These are phyloP conservation scores for Salpingus planirostris DNA, from an alignment of 2,888 invertebrate species.

Conservation along the genomic window DNA sequence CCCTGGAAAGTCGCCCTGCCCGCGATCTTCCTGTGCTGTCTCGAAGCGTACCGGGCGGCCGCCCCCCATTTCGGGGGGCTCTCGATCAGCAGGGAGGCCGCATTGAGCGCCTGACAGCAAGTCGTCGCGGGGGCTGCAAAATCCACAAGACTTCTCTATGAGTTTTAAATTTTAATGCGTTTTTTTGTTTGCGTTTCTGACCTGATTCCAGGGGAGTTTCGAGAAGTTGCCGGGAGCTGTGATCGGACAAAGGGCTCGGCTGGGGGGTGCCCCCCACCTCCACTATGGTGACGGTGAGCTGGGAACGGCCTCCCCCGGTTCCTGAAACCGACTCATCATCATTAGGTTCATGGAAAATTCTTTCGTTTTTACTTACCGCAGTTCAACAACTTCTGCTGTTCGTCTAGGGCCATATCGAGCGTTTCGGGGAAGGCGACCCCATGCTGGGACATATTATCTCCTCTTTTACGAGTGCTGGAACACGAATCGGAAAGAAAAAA, in stretches of 20 bases:
- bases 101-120: constrained; percentile 34
- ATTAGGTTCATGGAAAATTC: not conserved
- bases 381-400: constrained; percentile 38
- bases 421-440: constrained; percentile 27
- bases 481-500: no score
- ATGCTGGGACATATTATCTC: constrained; percentile 29
- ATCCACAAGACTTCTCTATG: not conserved
- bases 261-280: constrained; percentile 37
- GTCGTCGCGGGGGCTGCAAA: constrained; percentile 28
- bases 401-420: constrained; percentile 36
- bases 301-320: constrained; percentile 27
- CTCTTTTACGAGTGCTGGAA: no score
- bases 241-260: constrained; percentile 37
- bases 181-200: constrained; percentile 6
- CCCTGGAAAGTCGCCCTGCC: constrained; percentile 63
- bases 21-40: constrained; percentile 52
- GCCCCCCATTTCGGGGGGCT: constrained; percentile 47
- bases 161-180: not conserved
- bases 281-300: constrained; percentile 40
- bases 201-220: constrained; percentile 35
- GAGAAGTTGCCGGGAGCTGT: constrained; percentile 38
- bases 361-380: constrained; percentile 27
- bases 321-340: constrained; percentile 5
- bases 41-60: constrained; percentile 51
- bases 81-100: constrained; percentile 38